Evolutionary conservation across 2,888 invertebrate species (phyloP).

Genomic region (Aphidoletes aphidimyza): DNA sequence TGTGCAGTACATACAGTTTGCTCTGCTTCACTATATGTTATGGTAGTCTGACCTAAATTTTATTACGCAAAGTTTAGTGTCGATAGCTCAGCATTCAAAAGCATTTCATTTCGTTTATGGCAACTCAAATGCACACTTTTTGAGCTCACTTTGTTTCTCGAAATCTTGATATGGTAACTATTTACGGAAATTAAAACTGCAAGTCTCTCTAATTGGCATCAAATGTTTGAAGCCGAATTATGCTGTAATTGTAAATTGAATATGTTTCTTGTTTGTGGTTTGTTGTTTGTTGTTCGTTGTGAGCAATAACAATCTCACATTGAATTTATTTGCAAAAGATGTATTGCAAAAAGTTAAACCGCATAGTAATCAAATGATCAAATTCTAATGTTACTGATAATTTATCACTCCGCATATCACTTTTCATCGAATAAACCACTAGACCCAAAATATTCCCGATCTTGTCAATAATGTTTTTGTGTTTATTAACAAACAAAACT

Average conservation of each 20-base stretch:
- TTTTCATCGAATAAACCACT: too few species aligned
- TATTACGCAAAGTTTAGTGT: constrained; percentile 47
- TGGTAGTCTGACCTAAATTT: constrained; percentile 40
- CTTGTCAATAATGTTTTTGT: too few species aligned
- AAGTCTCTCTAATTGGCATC: not conserved
- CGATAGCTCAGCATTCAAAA: not conserved
- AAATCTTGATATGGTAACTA: too few species aligned
- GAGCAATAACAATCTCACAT: not conserved
- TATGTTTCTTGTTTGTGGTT: not conserved
- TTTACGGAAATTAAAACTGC: not conserved
- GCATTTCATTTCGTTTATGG: not conserved
- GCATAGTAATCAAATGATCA: too few species aligned
- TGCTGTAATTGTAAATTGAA: not conserved
- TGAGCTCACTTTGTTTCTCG: too few species aligned
- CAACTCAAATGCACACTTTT: not conserved
- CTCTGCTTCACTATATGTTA: not conserved
- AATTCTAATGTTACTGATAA: too few species aligned
- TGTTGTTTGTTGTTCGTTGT: not conserved
- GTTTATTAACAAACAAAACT: too few species aligned
- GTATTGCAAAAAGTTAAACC: too few species aligned
- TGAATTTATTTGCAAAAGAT: too few species aligned
- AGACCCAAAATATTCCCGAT: too few species aligned
- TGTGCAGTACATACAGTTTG: not conserved
- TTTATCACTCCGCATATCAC: too few species aligned
- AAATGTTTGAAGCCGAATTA: not conserved